Conservation (phyloP, 2,797 vertebrate species). For the Rhabdomys pumilio region DNA sequence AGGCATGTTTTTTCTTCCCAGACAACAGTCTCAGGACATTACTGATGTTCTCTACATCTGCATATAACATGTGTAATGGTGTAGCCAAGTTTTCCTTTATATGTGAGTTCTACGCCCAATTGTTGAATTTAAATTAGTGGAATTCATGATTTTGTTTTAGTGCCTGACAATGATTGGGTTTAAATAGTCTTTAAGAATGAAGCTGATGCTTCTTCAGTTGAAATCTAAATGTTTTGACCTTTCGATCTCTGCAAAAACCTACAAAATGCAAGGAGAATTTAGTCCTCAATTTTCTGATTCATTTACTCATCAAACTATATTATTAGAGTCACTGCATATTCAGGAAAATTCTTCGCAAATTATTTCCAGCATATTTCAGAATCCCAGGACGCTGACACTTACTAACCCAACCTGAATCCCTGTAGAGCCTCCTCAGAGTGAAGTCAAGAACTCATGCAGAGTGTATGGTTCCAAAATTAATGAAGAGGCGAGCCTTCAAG, state of each 20-base stretch:
- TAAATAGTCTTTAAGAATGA: constrained; percentile 73
- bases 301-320: constrained; percentile 81
- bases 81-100: not conserved
- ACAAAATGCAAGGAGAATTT: constrained; percentile 75
- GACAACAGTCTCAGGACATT: not conserved
- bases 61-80: not conserved
- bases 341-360: constrained; percentile 78
- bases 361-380: constrained; percentile 81
- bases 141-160: constrained; percentile 74
- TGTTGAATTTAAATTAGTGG: constrained; percentile 52
- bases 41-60: not conserved
- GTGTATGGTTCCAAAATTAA: constrained; percentile 46
- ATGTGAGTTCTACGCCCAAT: not conserved
- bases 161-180: constrained; percentile 63
- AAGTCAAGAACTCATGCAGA: constrained; percentile 64
- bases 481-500: not conserved
- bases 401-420: constrained; percentile 72
- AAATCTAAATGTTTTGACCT: constrained; percentile 84
- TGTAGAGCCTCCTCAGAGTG: constrained; percentile 49
- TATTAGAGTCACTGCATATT: constrained; percentile 80
- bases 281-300: constrained; percentile 84
- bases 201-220: constrained; percentile 70
- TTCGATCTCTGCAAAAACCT: constrained; percentile 68
- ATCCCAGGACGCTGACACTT: constrained; percentile 69
- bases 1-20: constrained; percentile 5